Evolutionary conservation across 2,113 vertebrate genomes (phyloP).

Genomic region (Dicrurus megarhynchus): DNA sequence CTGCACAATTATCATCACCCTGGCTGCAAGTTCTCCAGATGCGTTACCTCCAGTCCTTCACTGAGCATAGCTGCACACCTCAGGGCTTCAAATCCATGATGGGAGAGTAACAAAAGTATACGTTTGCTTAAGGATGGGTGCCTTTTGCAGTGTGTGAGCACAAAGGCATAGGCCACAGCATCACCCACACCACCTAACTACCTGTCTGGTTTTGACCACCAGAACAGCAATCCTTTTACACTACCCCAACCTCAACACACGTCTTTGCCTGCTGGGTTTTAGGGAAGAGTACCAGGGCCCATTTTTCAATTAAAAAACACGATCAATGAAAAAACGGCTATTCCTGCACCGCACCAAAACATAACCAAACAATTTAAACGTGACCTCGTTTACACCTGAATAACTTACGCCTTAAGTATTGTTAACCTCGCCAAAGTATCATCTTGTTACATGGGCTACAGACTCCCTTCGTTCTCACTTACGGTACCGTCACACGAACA

Average conservation of each 20-base stretch:
- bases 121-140: rapidly evolving
- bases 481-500: background rate
- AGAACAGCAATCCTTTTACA: background rate
- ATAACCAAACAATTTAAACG: background rate
- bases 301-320: rapidly evolving
- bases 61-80: rapidly evolving
- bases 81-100: rapidly evolving
- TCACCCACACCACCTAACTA: rapidly evolving
- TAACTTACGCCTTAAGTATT: rapidly evolving
- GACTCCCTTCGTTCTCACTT: too few relatives aligned
- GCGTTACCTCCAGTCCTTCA: background rate
- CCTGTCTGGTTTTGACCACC: rapidly evolving
- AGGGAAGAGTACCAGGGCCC: too few relatives aligned
- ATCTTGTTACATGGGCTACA: background rate
- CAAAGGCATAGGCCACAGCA: background rate
- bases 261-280: rapidly evolving
- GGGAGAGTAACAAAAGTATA: background rate
- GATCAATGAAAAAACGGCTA: rapidly evolving
- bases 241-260: rapidly evolving
- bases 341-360: background rate
- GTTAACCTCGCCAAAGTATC: background rate
- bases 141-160: rapidly evolving
- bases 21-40: rapidly evolving
- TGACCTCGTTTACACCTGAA: rapidly evolving
- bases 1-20: too few relatives aligned